Base-by-base conservation (phyloP, 2,113 vertebrate genomes). In the Etheostoma cragini region DNA sequence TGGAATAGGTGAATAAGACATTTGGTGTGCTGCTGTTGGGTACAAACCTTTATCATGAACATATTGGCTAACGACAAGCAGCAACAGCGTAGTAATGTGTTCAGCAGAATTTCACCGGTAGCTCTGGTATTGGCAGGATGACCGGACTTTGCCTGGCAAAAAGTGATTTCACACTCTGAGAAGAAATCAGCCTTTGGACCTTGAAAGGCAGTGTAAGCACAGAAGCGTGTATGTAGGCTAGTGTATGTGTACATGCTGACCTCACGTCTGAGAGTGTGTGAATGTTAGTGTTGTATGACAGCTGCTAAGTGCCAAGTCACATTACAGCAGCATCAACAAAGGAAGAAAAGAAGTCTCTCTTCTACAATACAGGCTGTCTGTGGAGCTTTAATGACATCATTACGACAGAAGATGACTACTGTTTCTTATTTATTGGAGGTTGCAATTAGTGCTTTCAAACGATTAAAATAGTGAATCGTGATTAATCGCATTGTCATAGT, bases 151-250 rank as follows among this genome's bases (percentile, higher is more conserved):
- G 2, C 30, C 49, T 76, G 50, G 60, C 61, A 71, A 80, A 80
- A 64, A 69, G 19, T 38, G 54, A 47, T 74, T 62, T 75, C 42
- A 58, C 72, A 58, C 72, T 68, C 56, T n/a, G 42, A 15, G 66
- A 65, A 30, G 73, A 63, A 60, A 70, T 15, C 64, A 80, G 50
- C 58, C 53, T 80, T 88, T 85, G 79, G 81, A 89, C 81, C 81
- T 84, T 76, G 74, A 68, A 45, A 67, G 56, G 53, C 30, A 67
- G 60, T 21, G 50, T 84, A 46, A 87, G 52, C 56, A 60, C 22
- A 67, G 14, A 12, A 6, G 24, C 58, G 60, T 15, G 6, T 14
- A 54, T 50, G 30, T 12, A 4, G 26, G 26, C 26, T 30, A 30
- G 2, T 30, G 65, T 46, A 46, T 73, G 58, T 63, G 70, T 67